Conservation (phyloP, 1,140 invertebrate species). For the Pseudomyrmex sp. region DNA sequence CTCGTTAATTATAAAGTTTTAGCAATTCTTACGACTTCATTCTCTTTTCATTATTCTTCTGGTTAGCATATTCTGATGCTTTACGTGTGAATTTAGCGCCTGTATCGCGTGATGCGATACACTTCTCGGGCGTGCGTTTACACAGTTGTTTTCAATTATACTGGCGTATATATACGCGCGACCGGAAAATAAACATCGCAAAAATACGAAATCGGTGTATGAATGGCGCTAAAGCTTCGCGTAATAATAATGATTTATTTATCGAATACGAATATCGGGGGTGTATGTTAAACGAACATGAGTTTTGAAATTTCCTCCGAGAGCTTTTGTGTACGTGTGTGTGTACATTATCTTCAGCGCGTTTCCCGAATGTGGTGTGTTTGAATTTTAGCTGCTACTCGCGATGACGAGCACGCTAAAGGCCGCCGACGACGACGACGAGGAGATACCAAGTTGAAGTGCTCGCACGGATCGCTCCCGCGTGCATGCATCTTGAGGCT, state of each 20-base stretch:
- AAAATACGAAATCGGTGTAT: too few relatives aligned
- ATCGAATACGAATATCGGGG: neutral
- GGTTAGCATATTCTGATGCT: neutral
- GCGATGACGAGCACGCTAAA: slow-evolving; percentile 3
- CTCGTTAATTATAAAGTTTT: neutral
- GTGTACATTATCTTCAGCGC: neutral
- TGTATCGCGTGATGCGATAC: neutral
- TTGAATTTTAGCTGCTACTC: slow-evolving; percentile 19
- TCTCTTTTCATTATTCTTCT: slow-evolving; percentile 14
- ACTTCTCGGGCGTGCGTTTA: neutral
- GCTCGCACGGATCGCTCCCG: slow-evolving; percentile 13
- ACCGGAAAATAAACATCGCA: too few relatives aligned
- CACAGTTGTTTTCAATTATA: too few relatives aligned
- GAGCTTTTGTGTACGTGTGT: too few relatives aligned
- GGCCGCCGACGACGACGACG: neutral
- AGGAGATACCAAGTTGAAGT: slow-evolving; percentile 48
- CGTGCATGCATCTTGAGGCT: slow-evolving; percentile 39
- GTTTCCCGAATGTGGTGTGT: neutral
- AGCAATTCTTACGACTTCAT: neutral
- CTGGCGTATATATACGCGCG: too few relatives aligned
- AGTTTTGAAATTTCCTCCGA: slow-evolving; percentile 3
- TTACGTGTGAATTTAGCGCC: neutral
- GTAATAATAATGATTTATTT: neutral
- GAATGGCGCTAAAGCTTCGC: too few relatives aligned
- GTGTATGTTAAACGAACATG: neutral